These are phyloP conservation scores for Orthosia incerta DNA, from an alignment of 2,888 invertebrate species.

Conservation along the genomic window DNA sequence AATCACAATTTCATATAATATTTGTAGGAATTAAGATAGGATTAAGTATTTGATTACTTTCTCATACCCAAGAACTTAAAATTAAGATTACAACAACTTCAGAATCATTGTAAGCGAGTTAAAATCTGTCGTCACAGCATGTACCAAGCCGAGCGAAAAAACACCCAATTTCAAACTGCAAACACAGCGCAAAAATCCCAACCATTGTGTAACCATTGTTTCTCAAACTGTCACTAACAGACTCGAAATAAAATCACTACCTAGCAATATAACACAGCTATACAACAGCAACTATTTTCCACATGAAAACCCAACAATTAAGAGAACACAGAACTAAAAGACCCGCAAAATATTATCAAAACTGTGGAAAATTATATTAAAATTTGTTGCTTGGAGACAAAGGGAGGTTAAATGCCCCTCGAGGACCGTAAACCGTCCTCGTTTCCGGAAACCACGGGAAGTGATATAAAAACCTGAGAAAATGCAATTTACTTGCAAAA, in stretches of 20 bases:
- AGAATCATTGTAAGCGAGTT: background rate
- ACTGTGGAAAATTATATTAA: slow-evolving; percentile 61
- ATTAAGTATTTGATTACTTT: too few relatives aligned
- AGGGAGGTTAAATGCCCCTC: slow-evolving; percentile 53
- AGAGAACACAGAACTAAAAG: slow-evolving; percentile 36
- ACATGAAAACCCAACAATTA: slow-evolving; percentile 46
- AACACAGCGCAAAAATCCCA: slow-evolving; percentile 28
- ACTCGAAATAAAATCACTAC: slow-evolving; percentile 43
- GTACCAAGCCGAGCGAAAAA: slow-evolving; percentile 6
- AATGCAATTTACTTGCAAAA: slow-evolving; percentile 71
- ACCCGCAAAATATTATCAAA: slow-evolving; percentile 62
- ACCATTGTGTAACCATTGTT: slow-evolving; percentile 7
- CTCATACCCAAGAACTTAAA: too few relatives aligned
- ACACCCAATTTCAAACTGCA: background rate
- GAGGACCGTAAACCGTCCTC: slow-evolving; percentile 54
- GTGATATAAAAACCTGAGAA: slow-evolving; percentile 67
- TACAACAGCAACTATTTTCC: slow-evolving; percentile 35
- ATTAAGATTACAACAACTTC: background rate
- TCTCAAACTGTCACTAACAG: slow-evolving; percentile 42
- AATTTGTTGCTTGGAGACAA: slow-evolving; percentile 64
- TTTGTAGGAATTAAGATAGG: too few relatives aligned
- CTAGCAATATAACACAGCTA: too few relatives aligned
- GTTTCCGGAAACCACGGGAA: slow-evolving; percentile 61
- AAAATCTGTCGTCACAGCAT: slow-evolving; percentile 16
- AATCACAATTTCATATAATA: too few relatives aligned